Percentiles rank a stretch among this genome's conserved stretches.
Evolutionary conservation across 2,888 invertebrate genomes (phyloP).

Genomic region (Polylopha cassiicola): DNA sequence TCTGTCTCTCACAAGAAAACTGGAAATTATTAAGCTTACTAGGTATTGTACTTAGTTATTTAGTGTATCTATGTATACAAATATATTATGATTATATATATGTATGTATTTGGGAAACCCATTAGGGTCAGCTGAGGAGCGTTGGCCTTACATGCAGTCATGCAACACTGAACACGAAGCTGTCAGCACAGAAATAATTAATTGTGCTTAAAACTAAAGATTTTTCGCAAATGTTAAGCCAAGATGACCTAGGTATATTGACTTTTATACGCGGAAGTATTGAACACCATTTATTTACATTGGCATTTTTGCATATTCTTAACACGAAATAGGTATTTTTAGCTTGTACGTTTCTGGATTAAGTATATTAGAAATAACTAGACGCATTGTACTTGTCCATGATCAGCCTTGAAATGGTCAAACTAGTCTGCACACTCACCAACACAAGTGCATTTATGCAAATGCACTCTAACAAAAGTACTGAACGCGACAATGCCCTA

Average conservation of each 20-base stretch:
- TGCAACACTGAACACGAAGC: conserved; percentile 37
- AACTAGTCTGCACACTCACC: conserved; percentile 5
- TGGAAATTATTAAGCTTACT: no score
- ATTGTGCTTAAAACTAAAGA: not conserved
- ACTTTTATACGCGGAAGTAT: not conserved
- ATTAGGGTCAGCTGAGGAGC: conserved; percentile 34
- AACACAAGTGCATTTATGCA: conserved; percentile 44
- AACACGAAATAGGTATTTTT: no score
- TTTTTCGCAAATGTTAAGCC: not conserved
- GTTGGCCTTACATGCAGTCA: conserved; percentile 45
- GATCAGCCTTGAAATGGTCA: no score
- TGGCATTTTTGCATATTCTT: not conserved
- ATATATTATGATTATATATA: no score
- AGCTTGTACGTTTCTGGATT: no score
- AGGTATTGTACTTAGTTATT: no score
- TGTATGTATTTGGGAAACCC: conserved; percentile 30
- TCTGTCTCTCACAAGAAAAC: no score
- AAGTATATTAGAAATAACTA: not conserved
- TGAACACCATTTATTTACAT: not conserved
- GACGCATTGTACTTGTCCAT: no score
- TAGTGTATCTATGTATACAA: no score
- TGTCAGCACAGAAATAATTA: conserved; percentile 13
- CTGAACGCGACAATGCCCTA: conserved; percentile 43
- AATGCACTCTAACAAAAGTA: conserved; percentile 43
- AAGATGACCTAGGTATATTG: no score